Conservation (phyloP, 2,888 invertebrate species). For the Saturnia japonica region DNA sequence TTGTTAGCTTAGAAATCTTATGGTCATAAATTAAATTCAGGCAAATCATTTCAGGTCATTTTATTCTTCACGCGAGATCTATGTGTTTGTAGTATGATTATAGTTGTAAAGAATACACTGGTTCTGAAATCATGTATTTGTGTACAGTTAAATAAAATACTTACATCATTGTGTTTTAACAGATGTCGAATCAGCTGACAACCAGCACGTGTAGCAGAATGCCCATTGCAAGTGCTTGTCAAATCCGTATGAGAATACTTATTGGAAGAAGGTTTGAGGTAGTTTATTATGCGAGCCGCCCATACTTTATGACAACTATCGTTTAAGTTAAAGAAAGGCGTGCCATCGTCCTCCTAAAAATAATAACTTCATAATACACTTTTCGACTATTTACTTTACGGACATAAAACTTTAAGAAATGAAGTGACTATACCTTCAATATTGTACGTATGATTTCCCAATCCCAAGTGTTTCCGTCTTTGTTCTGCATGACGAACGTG, state of each 20-base stretch:
- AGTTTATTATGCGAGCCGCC: conserved; percentile 88
- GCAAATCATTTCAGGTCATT: too few species aligned
- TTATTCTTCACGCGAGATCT: too few species aligned
- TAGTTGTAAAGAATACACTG: neutral
- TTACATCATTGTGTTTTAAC: conserved; percentile 84
- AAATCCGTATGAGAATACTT: conserved; percentile 93
- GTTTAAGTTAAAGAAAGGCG: conserved; percentile 60
- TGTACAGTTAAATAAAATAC: neutral
- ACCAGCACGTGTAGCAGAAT: conserved; percentile 85
- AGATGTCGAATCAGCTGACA: conserved; percentile 89
- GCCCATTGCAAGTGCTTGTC: conserved; percentile 78
- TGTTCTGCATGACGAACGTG: conserved; percentile 89
- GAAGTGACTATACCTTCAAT: conserved; percentile 82
- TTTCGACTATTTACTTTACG: neutral
- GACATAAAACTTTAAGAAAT: neutral
- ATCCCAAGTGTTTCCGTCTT: conserved; percentile 93
- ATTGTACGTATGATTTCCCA: conserved; percentile 95
- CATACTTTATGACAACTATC: conserved; percentile 73
- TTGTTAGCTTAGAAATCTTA: too few species aligned
- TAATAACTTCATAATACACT: conserved; percentile 16
- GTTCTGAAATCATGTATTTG: neutral
- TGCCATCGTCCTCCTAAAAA: conserved; percentile 60
- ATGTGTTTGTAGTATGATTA: neutral
- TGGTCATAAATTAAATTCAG: too few species aligned
- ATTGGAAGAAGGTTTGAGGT: conserved; percentile 93